phyloP scores from a whole-genome alignment of 2,888 invertebrate species.

The Pristionchus entomophagus region DNA sequence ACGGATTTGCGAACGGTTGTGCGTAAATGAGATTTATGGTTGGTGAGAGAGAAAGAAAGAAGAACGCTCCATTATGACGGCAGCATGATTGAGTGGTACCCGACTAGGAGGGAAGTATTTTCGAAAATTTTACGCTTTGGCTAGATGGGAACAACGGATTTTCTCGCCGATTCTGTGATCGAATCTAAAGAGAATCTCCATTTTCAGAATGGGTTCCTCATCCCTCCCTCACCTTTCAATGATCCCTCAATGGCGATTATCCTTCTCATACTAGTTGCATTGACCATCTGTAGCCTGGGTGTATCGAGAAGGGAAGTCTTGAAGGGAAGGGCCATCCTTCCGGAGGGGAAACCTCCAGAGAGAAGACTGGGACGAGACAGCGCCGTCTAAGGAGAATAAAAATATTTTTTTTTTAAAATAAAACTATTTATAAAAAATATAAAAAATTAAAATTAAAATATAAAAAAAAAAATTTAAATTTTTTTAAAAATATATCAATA shows the following conservation, averaged over 20 bases:
- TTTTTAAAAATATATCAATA: too few relatives aligned
- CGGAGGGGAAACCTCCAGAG: too few relatives aligned
- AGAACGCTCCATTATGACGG: neutral
- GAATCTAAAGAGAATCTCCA: too few relatives aligned
- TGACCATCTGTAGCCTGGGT: constrained; percentile 2
- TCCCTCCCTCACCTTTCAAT: neutral
- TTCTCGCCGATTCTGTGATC: too few relatives aligned
- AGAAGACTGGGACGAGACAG: constrained; percentile 9
- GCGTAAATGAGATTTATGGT: constrained; percentile 1
- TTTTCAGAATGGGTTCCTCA: neutral
- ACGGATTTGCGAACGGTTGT: neutral
- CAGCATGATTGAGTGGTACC: neutral
- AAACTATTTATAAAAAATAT: too few relatives aligned
- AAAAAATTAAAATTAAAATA: too few relatives aligned
- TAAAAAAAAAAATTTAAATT: too few relatives aligned
- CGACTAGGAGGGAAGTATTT: too few relatives aligned
- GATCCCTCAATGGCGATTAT: neutral
- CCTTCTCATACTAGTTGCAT: constrained; percentile 20
- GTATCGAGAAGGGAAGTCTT: constrained; percentile 7
- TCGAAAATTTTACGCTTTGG: too few relatives aligned
- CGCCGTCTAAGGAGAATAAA: neutral
- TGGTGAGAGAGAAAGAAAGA: neutral
- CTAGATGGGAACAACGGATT: too few relatives aligned
- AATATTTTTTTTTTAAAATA: too few relatives aligned
- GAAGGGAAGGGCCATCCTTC: constrained; percentile 28